Conservation (phyloP, 2,888 invertebrate genomes). For the Apodemia mormo region DNA sequence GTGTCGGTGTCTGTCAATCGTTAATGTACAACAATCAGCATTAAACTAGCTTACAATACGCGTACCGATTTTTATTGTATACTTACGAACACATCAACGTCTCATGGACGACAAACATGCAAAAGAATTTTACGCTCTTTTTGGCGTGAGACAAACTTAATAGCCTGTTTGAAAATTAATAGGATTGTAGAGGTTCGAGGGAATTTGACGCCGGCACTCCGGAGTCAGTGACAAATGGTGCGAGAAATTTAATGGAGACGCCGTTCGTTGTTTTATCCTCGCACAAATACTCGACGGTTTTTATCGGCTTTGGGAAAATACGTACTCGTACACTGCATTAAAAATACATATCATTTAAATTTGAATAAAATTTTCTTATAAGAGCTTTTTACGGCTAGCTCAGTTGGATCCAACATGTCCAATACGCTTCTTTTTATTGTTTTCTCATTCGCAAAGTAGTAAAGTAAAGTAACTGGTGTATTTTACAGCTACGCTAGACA, state of each 20-base stretch:
- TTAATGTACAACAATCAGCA: no score
- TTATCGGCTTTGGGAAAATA: background rate
- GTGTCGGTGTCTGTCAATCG: no score
- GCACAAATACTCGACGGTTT: background rate
- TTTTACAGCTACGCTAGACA: no score
- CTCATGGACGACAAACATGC: background rate
- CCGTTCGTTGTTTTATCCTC: background rate
- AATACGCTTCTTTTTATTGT: no score
- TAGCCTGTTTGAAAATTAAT: slow-evolving; percentile 18
- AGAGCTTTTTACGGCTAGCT: no score
- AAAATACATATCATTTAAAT: background rate
- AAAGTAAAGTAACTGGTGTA: no score
- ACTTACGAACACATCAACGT: background rate
- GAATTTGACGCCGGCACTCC: slow-evolving; percentile 5
- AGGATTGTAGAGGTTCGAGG: slow-evolving; percentile 14
- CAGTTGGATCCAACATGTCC: no score
- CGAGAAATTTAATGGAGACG: background rate
- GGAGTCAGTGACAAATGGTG: slow-evolving; percentile 7
- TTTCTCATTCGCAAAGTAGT: no score
- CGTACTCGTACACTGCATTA: background rate
- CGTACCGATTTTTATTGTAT: no score
- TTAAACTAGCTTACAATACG: no score
- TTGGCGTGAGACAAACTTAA: slow-evolving; percentile 4
- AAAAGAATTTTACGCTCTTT: slow-evolving; percentile 9
- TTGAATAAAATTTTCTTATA: background rate